phyloP scores from a whole-genome alignment of 2,888 invertebrate species.

The Drosophila monieri region DNA sequence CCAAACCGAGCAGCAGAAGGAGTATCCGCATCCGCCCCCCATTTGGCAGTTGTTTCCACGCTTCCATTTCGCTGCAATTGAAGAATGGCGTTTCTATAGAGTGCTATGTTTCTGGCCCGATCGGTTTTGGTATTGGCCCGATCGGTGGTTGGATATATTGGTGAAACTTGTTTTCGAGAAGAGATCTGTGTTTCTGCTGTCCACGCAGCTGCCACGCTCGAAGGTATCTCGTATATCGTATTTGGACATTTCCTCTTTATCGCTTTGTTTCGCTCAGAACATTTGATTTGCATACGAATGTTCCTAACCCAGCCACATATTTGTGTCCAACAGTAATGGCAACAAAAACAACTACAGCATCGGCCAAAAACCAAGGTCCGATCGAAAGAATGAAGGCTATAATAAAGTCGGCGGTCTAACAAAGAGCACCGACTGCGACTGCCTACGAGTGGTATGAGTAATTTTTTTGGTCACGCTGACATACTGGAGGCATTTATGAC shows the following conservation, averaged over 20 bases:
- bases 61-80: conserved; percentile 58
- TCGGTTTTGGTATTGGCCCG: conserved; percentile 3
- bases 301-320: conserved; percentile 52
- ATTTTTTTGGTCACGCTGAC: conserved; percentile 26
- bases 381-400: conserved; percentile 32
- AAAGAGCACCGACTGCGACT: conserved; percentile 19
- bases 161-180: conserved; percentile 53
- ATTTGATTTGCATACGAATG: conserved; percentile 67
- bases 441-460: conserved; percentile 22
- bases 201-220: conserved; percentile 38
- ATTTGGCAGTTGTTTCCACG: conserved; percentile 53
- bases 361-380: conserved; percentile 21
- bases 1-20: conserved; percentile 62
- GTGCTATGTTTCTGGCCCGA: conserved; percentile 4
- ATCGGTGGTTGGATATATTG: neutral
- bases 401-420: conserved; percentile 24
- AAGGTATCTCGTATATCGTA: conserved; percentile 29
- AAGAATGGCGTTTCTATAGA: conserved; percentile 40
- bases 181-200: conserved; percentile 12
- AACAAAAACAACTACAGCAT: neutral
- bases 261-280: conserved; percentile 49
- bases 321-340: conserved; percentile 34
- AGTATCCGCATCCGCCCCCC: conserved; percentile 34
- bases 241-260: conserved; percentile 71
- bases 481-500: conserved; percentile 12